These are phyloP conservation scores for Amphiura filiformis DNA, from an alignment of 35 echinoderm and acorn worm species.

Conservation along the genomic window DNA sequence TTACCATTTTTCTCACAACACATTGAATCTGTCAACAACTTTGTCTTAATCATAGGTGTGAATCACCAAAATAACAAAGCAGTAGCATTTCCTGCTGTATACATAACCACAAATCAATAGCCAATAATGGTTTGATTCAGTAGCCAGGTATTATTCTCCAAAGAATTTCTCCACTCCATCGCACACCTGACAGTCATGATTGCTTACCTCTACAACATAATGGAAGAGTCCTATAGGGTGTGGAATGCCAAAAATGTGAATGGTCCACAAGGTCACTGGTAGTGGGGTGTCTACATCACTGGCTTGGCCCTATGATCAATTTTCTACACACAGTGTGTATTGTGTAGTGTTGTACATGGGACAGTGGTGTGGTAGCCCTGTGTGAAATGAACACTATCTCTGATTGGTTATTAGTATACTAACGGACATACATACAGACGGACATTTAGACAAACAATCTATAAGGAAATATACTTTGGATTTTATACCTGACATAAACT, in stretches of 20 bases:
- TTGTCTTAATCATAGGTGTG: too few relatives aligned
- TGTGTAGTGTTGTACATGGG: not conserved
- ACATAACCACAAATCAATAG: not conserved
- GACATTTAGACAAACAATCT: not conserved
- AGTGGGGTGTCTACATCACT: not conserved
- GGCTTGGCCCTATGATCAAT: not conserved
- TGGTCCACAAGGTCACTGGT: conserved; percentile 33
- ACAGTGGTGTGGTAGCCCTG: not conserved
- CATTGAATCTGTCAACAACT: too few relatives aligned
- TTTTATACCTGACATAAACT: not conserved
- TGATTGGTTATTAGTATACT: not conserved
- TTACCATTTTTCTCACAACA: too few relatives aligned
- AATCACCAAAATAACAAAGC: not conserved
- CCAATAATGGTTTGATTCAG: not conserved
- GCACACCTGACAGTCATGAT: too few relatives aligned
- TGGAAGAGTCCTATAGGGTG: conserved; percentile 32
- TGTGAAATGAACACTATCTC: not conserved
- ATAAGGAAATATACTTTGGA: not conserved
- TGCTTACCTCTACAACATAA: conserved; percentile 23
- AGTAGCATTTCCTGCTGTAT: not conserved
- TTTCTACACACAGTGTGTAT: too few relatives aligned
- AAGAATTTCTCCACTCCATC: too few relatives aligned
- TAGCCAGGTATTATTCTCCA: too few relatives aligned
- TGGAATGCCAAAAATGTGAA: conserved; percentile 41
- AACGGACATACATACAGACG: not conserved